A percentile compares a stretch with the other conserved stretches of the same genome.
These are phyloP conservation scores for Patiria miniata DNA, from an alignment of 35 echinoderm and acorn worm genomes.

Conservation along the genomic window DNA sequence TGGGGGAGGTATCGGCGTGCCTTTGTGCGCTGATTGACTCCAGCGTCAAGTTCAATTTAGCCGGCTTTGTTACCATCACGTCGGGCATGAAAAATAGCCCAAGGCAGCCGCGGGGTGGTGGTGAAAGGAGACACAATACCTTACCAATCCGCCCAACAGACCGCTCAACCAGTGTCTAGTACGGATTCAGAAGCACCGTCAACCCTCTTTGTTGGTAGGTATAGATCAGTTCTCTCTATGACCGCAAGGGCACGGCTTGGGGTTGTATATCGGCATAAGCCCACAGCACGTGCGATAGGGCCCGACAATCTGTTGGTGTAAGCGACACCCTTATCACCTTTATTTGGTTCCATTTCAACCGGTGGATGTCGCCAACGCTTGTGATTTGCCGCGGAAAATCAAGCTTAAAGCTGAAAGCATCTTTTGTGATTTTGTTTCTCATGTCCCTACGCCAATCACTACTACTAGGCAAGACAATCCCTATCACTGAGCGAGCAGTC, in stretches of 20 bases:
- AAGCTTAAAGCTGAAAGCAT: too few relatives aligned
- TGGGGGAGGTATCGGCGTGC: conserved; percentile 22
- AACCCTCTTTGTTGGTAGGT: not conserved
- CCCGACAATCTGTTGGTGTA: conserved; percentile 14
- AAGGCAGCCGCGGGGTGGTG: not conserved
- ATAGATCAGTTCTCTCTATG: not conserved
- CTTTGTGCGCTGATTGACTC: conserved; percentile 25
- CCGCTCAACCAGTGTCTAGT: conserved; percentile 6
- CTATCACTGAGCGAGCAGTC: too few relatives aligned
- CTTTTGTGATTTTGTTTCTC: too few relatives aligned
- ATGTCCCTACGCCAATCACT: too few relatives aligned
- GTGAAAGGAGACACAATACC: conserved; percentile 25
- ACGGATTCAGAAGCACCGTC: too few relatives aligned
- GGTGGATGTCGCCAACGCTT: too few relatives aligned
- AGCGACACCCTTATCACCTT: not conserved
- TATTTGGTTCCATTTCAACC: too few relatives aligned
- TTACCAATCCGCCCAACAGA: conserved; percentile 2
- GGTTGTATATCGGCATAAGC: not conserved
- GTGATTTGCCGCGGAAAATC: too few relatives aligned
- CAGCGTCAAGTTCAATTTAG: conserved; percentile 31
- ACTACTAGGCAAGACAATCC: too few relatives aligned
- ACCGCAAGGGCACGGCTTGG: conserved; percentile 9
- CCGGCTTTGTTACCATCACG: conserved; percentile 19
- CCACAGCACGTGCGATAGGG: conserved; percentile 4
- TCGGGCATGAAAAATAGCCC: conserved; percentile 19